Base-by-base conservation (phyloP, 92 coral and sea anemone species). In the Epizoanthus illoricatus region DNA sequence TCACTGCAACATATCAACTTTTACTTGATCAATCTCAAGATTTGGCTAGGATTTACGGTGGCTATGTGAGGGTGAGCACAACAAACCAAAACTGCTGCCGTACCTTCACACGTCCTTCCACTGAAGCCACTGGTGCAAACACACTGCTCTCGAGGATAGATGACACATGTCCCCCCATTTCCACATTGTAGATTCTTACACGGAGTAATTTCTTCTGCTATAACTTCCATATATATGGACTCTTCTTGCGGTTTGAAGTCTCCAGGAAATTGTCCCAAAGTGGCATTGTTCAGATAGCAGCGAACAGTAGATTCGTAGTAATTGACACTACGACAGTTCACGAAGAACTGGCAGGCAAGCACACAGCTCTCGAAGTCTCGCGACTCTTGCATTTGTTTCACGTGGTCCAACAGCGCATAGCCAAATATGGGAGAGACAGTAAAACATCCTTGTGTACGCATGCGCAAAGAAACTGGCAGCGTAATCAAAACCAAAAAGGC, bases 241-340 rank as follows among this genome's bases (percentile, higher is more conserved):
- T 23, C 0, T 54, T 75, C 57, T 36, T 36, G 21, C 18, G 42
- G 63, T 17, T 18, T 20, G 15, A 75, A 75, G 69, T 75, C 68
- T 57, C n/a, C 4, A 5, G 81, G 81, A 36, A 75, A 75, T 33
- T 59, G 81, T 39, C 42, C 41, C 68, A 4, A 36, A n/a, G 81
- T 75, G 39, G 81, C 69, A n/a, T 75, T 75, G 56, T 75, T 75
- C n/a, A 75, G 68, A 36, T 75, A 66, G 17, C 81, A 75, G 18
- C 9, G 23, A 10, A 3, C 18, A 13, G 2, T 60, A 9, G 7
- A 4, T 0, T 18, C 12, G 42, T 59, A 2, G 69, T 58, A 75
- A 41, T 75, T 75, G 19, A 75, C 66, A 59, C 81, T 75, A 18
- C 60, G 63, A 60, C 81, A 75, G 67, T 75, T 1, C 16, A 13